Evolutionary conservation across 1,140 invertebrate genomes (phyloP).

Genomic region (Lepidurus couesii): DNA sequence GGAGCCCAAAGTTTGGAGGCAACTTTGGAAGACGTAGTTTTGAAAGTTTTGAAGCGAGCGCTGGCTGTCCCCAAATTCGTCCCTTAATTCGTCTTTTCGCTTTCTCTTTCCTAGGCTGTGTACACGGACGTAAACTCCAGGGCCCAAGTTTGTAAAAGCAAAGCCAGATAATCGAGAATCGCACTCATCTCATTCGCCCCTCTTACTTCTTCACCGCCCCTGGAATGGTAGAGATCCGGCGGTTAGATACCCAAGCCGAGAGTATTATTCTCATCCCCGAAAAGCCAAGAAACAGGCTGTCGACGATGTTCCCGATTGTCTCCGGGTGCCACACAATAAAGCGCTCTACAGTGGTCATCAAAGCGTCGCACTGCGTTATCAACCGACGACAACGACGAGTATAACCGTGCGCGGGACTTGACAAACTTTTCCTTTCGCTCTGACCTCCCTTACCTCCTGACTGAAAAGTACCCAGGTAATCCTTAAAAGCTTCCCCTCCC

Average conservation of each 20-base stretch:
- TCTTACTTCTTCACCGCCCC: neutral
- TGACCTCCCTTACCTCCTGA: too few species aligned
- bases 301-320: conserved; percentile 2
- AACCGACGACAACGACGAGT: neutral
- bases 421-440: too few species aligned
- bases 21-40: too few species aligned
- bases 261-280: conserved; percentile 3
- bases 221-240: neutral
- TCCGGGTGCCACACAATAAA: neutral
- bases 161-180: neutral
- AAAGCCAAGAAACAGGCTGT: neutral
- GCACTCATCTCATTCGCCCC: neutral
- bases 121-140: too few species aligned
- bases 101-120: too few species aligned
- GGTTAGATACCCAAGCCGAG: neutral
- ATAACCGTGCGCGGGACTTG: too few species aligned
- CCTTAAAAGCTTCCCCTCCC: too few species aligned
- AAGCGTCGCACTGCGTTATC: neutral
- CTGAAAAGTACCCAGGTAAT: too few species aligned
- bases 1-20: too few species aligned
- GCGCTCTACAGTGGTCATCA: neutral
- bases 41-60: too few species aligned
- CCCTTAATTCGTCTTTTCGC: too few species aligned
- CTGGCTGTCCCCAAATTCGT: too few species aligned
- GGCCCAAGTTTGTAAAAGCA: neutral